phyloP scores from a whole-genome alignment of 2,113 vertebrate species.

The Callorhinus ursinus region DNA sequence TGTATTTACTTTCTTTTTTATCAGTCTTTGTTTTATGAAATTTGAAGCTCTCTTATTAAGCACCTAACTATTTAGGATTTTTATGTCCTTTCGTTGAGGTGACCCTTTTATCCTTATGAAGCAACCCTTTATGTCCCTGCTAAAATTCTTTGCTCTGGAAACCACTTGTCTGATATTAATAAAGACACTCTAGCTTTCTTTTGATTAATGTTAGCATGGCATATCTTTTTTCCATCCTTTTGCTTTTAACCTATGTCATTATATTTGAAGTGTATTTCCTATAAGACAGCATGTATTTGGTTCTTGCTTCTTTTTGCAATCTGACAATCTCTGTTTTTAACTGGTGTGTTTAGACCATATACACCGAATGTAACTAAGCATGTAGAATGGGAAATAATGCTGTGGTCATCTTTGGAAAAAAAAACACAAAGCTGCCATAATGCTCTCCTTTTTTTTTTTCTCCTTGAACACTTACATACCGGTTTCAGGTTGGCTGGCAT shows the following conservation, averaged over 20 bases:
- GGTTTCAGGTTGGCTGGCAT: not conserved
- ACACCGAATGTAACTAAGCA: not conserved
- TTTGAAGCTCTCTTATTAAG: not conserved
- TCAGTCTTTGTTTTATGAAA: not conserved
- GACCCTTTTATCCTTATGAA: not conserved
- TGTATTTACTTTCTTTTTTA: not conserved
- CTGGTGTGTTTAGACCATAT: not conserved
- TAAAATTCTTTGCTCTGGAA: not conserved
- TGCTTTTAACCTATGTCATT: not conserved
- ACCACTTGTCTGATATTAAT: not conserved
- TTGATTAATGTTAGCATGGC: not conserved
- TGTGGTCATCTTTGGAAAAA: not conserved
- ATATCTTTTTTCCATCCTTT: not conserved
- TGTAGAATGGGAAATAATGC: not conserved
- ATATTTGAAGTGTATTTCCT: not conserved
- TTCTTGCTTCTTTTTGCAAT: not conserved
- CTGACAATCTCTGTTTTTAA: not conserved
- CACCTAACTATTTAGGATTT: not conserved
- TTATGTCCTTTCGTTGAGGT: not conserved
- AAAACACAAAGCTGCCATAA: not conserved
- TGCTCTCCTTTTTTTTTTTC: not conserved
- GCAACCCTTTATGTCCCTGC: not conserved
- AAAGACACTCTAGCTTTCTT: not conserved
- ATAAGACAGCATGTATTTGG: not conserved
- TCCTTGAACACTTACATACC: not conserved